phyloP scores from a whole-genome alignment of 1,140 invertebrate genomes.

The Copidosoma floridanum region DNA sequence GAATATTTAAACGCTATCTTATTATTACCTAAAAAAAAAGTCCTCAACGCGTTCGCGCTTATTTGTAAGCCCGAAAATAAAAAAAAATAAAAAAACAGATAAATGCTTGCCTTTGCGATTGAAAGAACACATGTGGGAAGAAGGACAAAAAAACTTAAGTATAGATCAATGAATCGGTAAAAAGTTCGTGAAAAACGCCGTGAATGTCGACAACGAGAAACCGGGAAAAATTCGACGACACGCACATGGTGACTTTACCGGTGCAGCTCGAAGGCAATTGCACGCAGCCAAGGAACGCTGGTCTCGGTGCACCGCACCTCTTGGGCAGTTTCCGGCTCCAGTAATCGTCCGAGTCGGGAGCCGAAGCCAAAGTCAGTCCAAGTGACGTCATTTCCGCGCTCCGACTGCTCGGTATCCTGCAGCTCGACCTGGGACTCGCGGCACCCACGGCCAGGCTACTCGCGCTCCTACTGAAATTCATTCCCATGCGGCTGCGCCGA shows the following conservation, averaged over 20 bases:
- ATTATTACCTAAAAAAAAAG: no score
- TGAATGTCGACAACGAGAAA: conserved; percentile 48
- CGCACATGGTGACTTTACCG: conserved; percentile 45
- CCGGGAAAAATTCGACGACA: conserved; percentile 49
- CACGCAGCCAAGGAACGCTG: conserved; percentile 41
- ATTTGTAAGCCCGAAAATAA: no score
- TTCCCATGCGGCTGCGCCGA: conserved; percentile 37
- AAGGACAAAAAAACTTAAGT: no score
- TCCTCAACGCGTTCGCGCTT: no score
- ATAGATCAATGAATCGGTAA: not conserved
- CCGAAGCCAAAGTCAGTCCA: not conserved
- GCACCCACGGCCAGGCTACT: conserved; percentile 35
- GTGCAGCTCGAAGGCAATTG: conserved; percentile 40
- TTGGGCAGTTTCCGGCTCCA: conserved; percentile 43
- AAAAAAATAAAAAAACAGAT: no score
- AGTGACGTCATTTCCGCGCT: not conserved
- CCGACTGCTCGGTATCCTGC: not conserved
- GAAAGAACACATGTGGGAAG: no score
- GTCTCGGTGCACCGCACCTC: conserved; percentile 21
- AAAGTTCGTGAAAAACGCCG: no score
- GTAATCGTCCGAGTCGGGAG: conserved; percentile 25
- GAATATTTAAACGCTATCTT: no score
- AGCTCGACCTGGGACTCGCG: conserved; percentile 34
- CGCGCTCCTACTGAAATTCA: conserved; percentile 37
- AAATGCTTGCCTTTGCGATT: no score